Evolutionary conservation across 35 echinoderm and acorn worm genomes (phyloP).

Genomic region (Holothuria glaberrima): DNA sequence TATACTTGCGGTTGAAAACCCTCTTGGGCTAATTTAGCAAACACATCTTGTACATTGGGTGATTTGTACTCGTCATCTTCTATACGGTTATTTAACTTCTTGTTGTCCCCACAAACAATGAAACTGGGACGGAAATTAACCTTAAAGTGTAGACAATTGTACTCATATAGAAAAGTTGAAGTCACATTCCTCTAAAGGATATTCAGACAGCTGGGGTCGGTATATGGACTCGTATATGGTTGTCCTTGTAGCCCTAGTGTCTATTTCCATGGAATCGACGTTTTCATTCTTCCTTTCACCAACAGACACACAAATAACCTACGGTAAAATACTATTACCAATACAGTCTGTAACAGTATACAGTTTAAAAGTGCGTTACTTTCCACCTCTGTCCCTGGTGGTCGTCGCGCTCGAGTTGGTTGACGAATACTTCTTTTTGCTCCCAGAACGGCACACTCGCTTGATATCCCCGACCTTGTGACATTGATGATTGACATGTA

Average conservation of each 20-base stretch:
- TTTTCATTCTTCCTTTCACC: not conserved
- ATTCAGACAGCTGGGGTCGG: not conserved
- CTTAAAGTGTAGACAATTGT: not conserved
- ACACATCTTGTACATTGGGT: constrained; percentile 16
- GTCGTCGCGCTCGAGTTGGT: not conserved
- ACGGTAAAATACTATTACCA: not conserved
- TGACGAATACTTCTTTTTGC: not conserved
- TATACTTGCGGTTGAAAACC: constrained; percentile 49
- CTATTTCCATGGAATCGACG: not conserved
- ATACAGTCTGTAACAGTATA: not conserved
- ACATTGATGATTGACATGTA: constrained; percentile 11
- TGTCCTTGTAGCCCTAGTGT: not conserved
- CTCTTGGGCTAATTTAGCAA: constrained; percentile 42
- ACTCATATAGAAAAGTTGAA: not conserved
- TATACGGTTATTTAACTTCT: constrained; percentile 11
- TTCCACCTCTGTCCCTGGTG: not conserved
- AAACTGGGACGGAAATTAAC: constrained; percentile 40
- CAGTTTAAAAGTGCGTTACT: not conserved
- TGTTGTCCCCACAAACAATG: constrained; percentile 34
- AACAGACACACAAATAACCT: not conserved
- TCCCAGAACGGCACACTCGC: not conserved
- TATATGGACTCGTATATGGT: not conserved
- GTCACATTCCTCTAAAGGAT: not conserved
- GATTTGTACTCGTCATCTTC: constrained; percentile 31
- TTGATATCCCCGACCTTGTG: constrained; percentile 11